Conservation (phyloP, 2,797 vertebrate genomes). For the Vespertilio murinus region DNA sequence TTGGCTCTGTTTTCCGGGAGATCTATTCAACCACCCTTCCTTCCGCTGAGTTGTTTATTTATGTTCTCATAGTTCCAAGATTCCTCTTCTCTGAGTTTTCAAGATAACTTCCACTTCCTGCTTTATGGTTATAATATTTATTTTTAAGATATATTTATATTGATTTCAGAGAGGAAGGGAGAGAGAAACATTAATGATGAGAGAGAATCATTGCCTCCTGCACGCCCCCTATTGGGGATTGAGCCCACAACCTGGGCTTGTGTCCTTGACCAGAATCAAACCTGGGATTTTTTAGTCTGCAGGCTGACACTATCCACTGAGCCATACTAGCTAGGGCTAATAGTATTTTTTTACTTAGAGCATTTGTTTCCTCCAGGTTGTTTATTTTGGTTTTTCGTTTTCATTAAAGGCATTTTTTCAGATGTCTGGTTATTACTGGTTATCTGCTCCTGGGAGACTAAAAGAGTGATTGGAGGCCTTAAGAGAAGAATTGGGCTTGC, state of each 20-base stretch:
- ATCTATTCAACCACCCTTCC: neutral
- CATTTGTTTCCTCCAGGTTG: neutral
- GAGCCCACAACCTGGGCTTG: too few species aligned
- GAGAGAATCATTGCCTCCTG: too few species aligned
- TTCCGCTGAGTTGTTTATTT: neutral
- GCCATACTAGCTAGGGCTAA: too few species aligned
- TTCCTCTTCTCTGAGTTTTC: slow-evolving; percentile 9
- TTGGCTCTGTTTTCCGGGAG: neutral
- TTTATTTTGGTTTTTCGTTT: neutral
- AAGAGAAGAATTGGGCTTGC: neutral
- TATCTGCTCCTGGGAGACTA: neutral
- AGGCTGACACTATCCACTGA: too few species aligned
- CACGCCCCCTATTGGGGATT: too few species aligned
- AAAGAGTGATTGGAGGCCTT: neutral
- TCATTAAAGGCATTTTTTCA: neutral
- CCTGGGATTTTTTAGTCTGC: too few species aligned
- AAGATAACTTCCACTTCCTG: neutral
- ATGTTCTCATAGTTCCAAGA: neutral
- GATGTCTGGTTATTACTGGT: neutral
- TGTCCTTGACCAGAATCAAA: too few species aligned
- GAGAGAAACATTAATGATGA: too few species aligned
- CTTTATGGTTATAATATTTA: neutral
- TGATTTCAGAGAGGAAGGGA: too few species aligned
- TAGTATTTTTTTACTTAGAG: neutral
- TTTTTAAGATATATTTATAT: neutral